phyloP scores from a whole-genome alignment of 2,888 invertebrate genomes.

The Polylopha cassiicola region DNA sequence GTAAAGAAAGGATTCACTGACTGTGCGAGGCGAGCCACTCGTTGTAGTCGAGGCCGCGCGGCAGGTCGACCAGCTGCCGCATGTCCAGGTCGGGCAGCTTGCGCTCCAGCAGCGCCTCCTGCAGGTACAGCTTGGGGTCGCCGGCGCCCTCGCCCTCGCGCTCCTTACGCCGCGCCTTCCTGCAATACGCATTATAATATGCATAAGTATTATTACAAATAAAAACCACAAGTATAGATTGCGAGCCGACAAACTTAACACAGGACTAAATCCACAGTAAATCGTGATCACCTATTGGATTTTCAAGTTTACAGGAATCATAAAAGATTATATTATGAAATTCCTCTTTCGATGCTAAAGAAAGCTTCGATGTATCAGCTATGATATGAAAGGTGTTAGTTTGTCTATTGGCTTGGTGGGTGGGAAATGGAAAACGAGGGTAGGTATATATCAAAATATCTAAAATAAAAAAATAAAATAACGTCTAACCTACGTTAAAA shows the following conservation, averaged over 20 bases:
- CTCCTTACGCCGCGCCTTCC: conserved; percentile 98
- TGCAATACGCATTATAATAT: conserved; percentile 56
- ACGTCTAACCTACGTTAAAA: too few relatives aligned
- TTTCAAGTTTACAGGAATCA: too few relatives aligned
- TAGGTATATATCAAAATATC: too few relatives aligned
- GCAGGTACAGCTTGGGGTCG: conserved; percentile 96
- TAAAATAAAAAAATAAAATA: too few relatives aligned
- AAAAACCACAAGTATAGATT: not conserved
- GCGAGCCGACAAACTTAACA: not conserved
- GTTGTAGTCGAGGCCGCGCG: conserved; percentile 96
- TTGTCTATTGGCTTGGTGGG: too few relatives aligned
- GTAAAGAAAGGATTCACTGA: conserved; percentile 53
- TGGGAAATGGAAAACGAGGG: too few relatives aligned
- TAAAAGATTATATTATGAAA: too few relatives aligned
- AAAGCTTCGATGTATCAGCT: too few relatives aligned
- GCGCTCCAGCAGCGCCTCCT: conserved; percentile 95
- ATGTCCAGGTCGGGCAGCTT: conserved; percentile 96
- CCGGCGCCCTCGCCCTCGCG: conserved; percentile 87
- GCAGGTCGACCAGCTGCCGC: conserved; percentile 94
- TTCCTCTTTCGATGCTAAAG: too few relatives aligned
- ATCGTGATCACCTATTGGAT: too few relatives aligned
- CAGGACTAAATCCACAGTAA: too few relatives aligned
- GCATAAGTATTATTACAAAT: conserved; percentile 2
- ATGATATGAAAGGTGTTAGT: too few relatives aligned
- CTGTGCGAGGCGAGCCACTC: conserved; percentile 99